Conservation (phyloP, 2,888 invertebrate species). For the Tenthredo notha region DNA sequence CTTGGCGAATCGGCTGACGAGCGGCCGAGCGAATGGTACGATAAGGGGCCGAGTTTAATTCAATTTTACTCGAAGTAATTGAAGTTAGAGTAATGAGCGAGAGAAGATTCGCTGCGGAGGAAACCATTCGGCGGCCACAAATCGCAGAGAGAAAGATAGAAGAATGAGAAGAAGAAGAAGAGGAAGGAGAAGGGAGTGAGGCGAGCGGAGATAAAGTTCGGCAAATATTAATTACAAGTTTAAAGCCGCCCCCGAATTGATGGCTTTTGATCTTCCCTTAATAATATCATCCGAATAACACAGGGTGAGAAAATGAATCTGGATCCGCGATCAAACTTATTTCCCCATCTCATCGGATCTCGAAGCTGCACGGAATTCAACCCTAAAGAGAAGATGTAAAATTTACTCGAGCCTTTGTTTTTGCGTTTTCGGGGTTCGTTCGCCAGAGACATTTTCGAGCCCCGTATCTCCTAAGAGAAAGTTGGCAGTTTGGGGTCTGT, state of each 20-base stretch:
- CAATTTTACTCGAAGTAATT: constrained; percentile 57
- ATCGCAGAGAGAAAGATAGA: constrained; percentile 34
- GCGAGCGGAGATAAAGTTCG: not conserved
- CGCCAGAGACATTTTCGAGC: not conserved
- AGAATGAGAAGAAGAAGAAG: constrained; percentile 41
- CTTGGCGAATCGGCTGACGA: constrained; percentile 58
- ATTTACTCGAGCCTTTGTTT: not conserved
- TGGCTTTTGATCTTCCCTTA: constrained; percentile 39
- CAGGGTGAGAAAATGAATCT: constrained; percentile 7
- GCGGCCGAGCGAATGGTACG: constrained; percentile 5
- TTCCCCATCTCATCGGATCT: not conserved
- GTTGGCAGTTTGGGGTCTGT: not conserved
- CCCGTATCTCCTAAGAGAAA: not conserved
- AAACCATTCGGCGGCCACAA: constrained; percentile 13
- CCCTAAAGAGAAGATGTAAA: not conserved
- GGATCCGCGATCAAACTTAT: not conserved
- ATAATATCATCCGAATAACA: constrained; percentile 30
- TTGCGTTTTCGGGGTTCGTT: not conserved
- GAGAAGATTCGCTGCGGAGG: constrained; percentile 33
- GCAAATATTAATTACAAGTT: constrained; percentile 43
- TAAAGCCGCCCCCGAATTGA: constrained; percentile 1
- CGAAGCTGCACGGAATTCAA: not conserved
- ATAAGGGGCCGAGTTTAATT: constrained; percentile 58
- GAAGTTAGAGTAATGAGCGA: constrained; percentile 52
- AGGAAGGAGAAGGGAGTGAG: not conserved